Evolutionary conservation across 2,113 vertebrate genomes (phyloP).

Genomic region (Tursiops truncatus): DNA sequence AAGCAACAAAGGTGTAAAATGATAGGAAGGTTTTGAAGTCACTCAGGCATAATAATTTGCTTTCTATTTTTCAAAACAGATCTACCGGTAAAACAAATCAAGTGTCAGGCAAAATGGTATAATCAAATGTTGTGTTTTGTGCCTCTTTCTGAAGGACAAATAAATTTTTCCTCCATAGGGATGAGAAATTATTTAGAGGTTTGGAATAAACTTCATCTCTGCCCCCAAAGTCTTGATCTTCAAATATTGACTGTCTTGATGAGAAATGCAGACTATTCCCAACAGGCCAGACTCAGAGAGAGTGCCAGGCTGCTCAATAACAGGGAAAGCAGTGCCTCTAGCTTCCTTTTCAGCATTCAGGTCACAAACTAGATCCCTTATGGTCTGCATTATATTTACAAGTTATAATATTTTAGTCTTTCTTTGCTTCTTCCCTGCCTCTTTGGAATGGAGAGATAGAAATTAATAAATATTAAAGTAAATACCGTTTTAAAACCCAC

Average conservation of each 20-base stretch:
- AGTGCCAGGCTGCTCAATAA: neutral
- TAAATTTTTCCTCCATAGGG: neutral
- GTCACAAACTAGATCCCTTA: neutral
- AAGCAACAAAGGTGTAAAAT: neutral
- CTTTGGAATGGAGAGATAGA: neutral
- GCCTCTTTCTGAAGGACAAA: constrained; percentile 32
- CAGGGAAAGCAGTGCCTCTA: neutral
- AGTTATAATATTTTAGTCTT: neutral
- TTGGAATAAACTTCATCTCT: neutral
- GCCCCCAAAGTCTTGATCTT: neutral
- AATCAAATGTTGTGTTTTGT: constrained; percentile 46
- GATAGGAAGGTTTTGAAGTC: constrained; percentile 6
- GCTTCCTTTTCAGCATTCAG: neutral
- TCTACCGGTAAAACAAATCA: constrained; percentile 54
- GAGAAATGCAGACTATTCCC: neutral
- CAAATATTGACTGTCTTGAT: neutral
- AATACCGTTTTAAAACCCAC: neutral
- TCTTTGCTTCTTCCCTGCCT: neutral
- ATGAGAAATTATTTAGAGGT: neutral
- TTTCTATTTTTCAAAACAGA: constrained; percentile 59
- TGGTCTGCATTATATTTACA: neutral
- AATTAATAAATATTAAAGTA: neutral
- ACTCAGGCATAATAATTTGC: constrained; percentile 48
- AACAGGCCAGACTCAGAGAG: neutral
- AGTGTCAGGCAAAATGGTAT: constrained; percentile 2